phyloP scores from a whole-genome alignment of 2,888 invertebrate genomes.

The Sphecodes monilicornis region DNA sequence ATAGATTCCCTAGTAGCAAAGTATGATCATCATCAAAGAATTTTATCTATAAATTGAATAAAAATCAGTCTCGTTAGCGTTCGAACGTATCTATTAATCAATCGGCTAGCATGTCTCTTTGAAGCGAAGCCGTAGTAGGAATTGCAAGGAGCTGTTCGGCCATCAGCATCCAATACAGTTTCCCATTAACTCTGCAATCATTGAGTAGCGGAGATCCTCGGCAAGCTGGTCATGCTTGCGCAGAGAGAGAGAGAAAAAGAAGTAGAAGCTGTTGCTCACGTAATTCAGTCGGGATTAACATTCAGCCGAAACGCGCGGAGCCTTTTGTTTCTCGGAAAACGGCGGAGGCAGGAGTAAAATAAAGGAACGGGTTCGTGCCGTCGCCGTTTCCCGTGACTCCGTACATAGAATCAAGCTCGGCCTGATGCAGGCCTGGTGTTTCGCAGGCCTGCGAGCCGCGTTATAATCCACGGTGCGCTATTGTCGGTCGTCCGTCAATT shows the following conservation, averaged over 20 bases:
- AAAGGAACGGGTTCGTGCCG: conserved; percentile 35
- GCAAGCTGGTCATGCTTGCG: not conserved
- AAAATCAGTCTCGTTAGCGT: not conserved
- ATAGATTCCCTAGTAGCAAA: not conserved
- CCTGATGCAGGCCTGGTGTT: conserved; percentile 1
- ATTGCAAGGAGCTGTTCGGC: not conserved
- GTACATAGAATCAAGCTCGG: conserved; percentile 41
- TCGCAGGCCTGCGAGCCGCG: conserved; percentile 17
- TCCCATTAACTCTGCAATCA: not conserved
- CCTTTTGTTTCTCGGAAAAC: conserved; percentile 28
- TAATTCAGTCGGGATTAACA: conserved; percentile 31
- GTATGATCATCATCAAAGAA: not conserved
- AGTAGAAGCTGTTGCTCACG: conserved; percentile 2
- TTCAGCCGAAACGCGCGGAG: conserved; percentile 14
- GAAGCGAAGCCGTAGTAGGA: not conserved
- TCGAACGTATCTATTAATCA: not conserved
- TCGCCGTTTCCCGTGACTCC: conserved; percentile 11
- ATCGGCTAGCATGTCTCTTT: not conserved
- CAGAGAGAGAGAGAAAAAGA: not conserved
- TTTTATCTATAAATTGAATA: not conserved
- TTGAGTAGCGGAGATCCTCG: not conserved
- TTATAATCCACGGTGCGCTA: conserved; percentile 45
- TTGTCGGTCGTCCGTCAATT: conserved; percentile 67
- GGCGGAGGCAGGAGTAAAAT: conserved; percentile 17
- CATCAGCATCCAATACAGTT: not conserved